These are phyloP conservation scores for Pan paniscus DNA, from an alignment of 2,113 vertebrate species.

Conservation along the genomic window DNA sequence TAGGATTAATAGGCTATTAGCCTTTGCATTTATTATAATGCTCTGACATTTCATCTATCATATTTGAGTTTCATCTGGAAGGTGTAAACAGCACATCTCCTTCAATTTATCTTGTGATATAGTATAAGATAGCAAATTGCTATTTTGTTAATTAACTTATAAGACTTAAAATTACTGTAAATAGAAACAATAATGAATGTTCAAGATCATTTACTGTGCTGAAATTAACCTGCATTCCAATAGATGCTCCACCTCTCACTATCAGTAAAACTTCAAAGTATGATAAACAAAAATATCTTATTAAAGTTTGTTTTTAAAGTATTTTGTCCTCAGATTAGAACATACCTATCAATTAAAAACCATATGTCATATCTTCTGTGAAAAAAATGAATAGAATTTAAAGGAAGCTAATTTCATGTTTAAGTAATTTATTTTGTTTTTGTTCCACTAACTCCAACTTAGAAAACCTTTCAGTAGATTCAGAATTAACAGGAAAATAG, in stretches of 20 bases:
- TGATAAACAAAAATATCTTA: background rate
- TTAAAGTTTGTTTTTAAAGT: background rate
- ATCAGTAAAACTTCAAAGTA: background rate
- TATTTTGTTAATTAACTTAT: slow-evolving; percentile 64
- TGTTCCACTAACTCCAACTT: background rate
- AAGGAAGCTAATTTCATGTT: background rate
- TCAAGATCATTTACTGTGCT: slow-evolving; percentile 8
- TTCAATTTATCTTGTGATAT: slow-evolving; percentile 50
- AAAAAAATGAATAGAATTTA: slow-evolving; percentile 10
- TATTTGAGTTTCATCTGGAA: background rate
- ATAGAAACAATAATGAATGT: slow-evolving; percentile 28
- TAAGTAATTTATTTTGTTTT: background rate
- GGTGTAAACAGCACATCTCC: slow-evolving; percentile 20
- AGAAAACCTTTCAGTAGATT: background rate
- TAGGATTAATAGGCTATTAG: slow-evolving; percentile 46
- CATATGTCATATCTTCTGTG: background rate
- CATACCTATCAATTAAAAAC: background rate
- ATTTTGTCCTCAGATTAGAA: background rate
- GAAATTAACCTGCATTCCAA: background rate
- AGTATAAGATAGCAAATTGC: slow-evolving; percentile 54
- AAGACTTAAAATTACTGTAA: slow-evolving; percentile 42
- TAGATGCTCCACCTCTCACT: background rate
- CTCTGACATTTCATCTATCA: slow-evolving; percentile 51
- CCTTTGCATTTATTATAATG: slow-evolving; percentile 3
- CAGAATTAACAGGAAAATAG: background rate